phyloP scores from a whole-genome alignment of 2,888 invertebrate genomes.

The Camponotus fellah region DNA sequence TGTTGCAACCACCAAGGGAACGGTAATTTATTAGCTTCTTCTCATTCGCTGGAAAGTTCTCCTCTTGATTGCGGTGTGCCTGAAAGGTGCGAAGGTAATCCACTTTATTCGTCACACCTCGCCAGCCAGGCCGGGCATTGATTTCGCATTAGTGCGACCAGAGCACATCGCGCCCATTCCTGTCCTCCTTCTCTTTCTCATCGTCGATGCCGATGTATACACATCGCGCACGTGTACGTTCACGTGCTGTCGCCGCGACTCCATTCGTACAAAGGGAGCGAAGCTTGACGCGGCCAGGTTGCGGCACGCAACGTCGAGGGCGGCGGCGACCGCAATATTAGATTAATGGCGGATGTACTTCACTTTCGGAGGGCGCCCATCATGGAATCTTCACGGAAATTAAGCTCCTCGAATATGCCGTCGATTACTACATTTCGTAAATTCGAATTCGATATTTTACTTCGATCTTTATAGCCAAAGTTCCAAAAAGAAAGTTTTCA shows the following conservation, averaged over 20 bases:
- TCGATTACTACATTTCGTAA: background rate
- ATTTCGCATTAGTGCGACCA: slow-evolving; percentile 78
- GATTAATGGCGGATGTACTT: slow-evolving; percentile 81
- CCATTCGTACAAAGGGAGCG: slow-evolving; percentile 68
- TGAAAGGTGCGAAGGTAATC: slow-evolving; percentile 69
- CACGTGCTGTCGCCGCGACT: slow-evolving; percentile 50
- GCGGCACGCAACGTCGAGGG: slow-evolving; percentile 80
- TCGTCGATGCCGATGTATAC: slow-evolving; percentile 19
- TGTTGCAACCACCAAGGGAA: background rate
- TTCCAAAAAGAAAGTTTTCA: background rate
- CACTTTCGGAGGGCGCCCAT: slow-evolving; percentile 65
- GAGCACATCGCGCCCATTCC: slow-evolving; percentile 60
- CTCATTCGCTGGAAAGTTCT: slow-evolving; percentile 47
- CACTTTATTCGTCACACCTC: slow-evolving; percentile 78
- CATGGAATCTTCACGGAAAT: slow-evolving; percentile 65
- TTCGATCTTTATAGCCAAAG: background rate
- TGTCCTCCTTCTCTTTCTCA: background rate
- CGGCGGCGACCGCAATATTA: slow-evolving; percentile 81
- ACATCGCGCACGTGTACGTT: slow-evolving; percentile 34
- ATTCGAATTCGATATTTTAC: slow-evolving; percentile 55
- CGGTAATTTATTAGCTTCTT: slow-evolving; percentile 47
- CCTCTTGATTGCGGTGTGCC: slow-evolving; percentile 63
- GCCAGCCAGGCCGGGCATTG: slow-evolving; percentile 73
- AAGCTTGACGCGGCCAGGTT: slow-evolving; percentile 64
- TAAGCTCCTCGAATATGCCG: slow-evolving; percentile 55